Base-by-base conservation (phyloP, 2,113 vertebrate genomes). In the Etheostoma spectabile region DNA sequence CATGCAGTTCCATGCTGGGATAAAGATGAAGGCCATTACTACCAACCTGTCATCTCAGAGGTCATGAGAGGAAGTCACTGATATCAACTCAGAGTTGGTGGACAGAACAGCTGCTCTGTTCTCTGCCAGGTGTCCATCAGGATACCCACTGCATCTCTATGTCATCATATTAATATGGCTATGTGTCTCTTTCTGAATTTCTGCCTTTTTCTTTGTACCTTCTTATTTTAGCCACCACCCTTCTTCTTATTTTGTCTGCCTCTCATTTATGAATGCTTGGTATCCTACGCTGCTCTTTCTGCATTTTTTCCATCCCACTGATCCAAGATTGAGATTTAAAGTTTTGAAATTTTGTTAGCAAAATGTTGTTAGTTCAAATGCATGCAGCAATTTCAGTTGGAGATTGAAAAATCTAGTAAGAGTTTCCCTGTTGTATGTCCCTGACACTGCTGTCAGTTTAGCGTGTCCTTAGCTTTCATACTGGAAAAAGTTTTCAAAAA, bases 1-100 rank as follows among this genome's bases (percentile, higher is more conserved):
- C 35, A 48, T 67, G 12, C 53, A 8, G 56, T 24, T 51, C 49
- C 51, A 22, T 72, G 24, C 57, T 68, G 30, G 66, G 67, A 63
- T 73, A 62, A 64, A 71, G 63, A 82, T 68, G 59, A 76, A 77
- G 64, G 70, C 33, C 71, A 68, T 68, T 62, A 59, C 62, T 64
- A 61, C 27, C 67, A 55, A 57, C 61, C n/a, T 48, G 42, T 62
- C 59, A 49, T 55, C 68, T 65, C 67, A 30, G 70, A 84, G 82
- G 79, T 74, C 82, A 80, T 38, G 64, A 77, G 49, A 77, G n/a
- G 56, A 55, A 24, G 69, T 89, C 74, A 60, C n/a, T 62, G 66
- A 65, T 62, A 55, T 80, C 16, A 30, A 19, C 35, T 49, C 64
- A 19, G 62, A 69, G 57, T 15, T 60, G 65, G 42, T 75, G 48